Conservation (phyloP, 2,797 vertebrate species). For the Esox masquinongy region DNA sequence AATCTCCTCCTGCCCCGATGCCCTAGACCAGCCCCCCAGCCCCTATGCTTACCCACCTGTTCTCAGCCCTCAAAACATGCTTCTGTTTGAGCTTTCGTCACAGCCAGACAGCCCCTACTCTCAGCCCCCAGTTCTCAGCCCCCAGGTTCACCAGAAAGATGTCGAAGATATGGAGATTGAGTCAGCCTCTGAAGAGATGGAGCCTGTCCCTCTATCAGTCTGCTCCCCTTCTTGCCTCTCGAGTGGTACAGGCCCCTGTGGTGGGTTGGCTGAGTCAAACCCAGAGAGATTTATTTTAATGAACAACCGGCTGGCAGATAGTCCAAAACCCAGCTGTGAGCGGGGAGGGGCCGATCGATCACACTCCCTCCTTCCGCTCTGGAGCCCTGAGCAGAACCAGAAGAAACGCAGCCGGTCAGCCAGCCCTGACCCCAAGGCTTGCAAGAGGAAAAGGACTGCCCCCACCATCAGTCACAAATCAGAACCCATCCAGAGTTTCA, state of each 20-base stretch:
- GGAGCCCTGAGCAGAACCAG: conserved; percentile 24
- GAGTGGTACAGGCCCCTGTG: conserved; percentile 5
- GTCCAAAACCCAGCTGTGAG: not conserved
- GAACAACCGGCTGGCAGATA: no score
- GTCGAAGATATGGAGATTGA: conserved; percentile 26
- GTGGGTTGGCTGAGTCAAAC: not conserved
- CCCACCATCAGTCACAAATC: not conserved
- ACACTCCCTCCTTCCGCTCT: conserved; percentile 34
- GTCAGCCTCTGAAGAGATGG: conserved; percentile 30
- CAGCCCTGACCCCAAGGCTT: conserved; percentile 43
- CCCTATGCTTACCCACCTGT: conserved; percentile 57
- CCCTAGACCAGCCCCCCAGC: conserved; percentile 28
- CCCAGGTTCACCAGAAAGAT: conserved; percentile 15
- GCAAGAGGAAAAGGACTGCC: conserved; percentile 58
- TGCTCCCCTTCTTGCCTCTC: not conserved
- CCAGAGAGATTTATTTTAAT: not conserved
- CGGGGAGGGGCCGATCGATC: conserved; percentile 26
- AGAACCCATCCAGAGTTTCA: not conserved
- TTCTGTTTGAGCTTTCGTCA: conserved; percentile 11
- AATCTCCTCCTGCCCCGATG: no score
- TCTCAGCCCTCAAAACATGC: conserved; percentile 62
- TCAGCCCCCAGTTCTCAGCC: conserved; percentile 65
- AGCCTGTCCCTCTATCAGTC: conserved; percentile 3
- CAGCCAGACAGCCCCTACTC: conserved; percentile 34
- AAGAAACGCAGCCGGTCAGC: conserved; percentile 66